These are phyloP conservation scores for Glareola pratincola DNA, from an alignment of 2,113 vertebrate genomes.

Conservation along the genomic window DNA sequence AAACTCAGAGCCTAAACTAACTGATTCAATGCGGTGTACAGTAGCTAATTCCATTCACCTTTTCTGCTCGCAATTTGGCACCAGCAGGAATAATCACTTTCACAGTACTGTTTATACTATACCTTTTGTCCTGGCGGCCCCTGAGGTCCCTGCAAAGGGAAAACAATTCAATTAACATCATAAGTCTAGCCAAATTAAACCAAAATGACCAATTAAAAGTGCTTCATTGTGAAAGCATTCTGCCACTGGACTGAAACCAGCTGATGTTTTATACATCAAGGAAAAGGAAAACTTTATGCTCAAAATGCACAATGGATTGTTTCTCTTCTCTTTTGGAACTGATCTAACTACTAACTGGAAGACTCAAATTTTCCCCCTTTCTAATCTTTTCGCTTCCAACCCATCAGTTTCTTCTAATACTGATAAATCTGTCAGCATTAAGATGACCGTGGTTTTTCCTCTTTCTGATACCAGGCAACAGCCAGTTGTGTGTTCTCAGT, in stretches of 20 bases:
- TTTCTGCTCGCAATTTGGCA: constrained; percentile 18
- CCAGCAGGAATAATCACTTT: constrained; percentile 40
- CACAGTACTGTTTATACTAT: constrained; percentile 65
- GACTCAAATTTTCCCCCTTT: not conserved
- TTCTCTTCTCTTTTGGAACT: constrained; percentile 31
- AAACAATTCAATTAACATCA: constrained; percentile 77
- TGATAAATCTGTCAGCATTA: not conserved
- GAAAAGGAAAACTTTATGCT: constrained; percentile 7
- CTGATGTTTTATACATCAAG: constrained; percentile 13
- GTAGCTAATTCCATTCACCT: constrained; percentile 57
- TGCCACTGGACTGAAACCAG: constrained; percentile 43
- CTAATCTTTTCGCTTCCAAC: not conserved
- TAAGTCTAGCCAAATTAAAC: constrained; percentile 56
- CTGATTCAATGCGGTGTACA: not conserved
- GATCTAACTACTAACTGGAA: not conserved
- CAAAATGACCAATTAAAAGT: constrained; percentile 64
- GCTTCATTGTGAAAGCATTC: constrained; percentile 35
- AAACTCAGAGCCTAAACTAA: constrained; percentile 28
- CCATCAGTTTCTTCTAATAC: constrained; percentile 26
- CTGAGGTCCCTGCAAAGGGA: constrained; percentile 86
- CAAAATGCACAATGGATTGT: constrained; percentile 4
- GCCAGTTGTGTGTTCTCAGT: not conserved
- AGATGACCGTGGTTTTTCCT: not conserved
- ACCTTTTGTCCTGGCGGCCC: constrained; percentile 93
- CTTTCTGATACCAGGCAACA: not conserved